Evolutionary conservation across 1,140 invertebrate genomes (phyloP).

Genomic region (Plutomurus gul): DNA sequence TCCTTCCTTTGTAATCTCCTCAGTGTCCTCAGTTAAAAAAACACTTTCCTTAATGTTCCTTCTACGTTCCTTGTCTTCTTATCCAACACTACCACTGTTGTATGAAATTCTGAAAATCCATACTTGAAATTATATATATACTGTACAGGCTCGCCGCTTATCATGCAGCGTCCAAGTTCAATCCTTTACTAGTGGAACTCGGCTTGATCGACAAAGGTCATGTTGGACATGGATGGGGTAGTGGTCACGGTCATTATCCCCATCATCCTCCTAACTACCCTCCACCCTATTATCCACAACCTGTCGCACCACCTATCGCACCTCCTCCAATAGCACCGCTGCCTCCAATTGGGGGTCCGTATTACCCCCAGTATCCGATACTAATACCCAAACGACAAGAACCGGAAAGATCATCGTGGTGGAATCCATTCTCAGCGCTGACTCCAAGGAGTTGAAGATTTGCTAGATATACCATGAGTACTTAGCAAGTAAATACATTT

Average conservation of each 20-base stretch:
- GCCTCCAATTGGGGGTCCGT: neutral
- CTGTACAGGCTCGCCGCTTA: conserved; percentile 39
- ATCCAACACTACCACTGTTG: too few relatives aligned
- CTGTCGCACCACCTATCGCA: neutral
- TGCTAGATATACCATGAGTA: neutral
- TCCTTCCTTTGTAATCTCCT: too few relatives aligned
- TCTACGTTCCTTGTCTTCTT: too few relatives aligned
- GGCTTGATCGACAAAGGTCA: conserved; percentile 22
- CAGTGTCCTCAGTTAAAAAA: too few relatives aligned
- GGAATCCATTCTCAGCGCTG: conserved; percentile 37
- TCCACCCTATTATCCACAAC: neutral
- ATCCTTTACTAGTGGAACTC: conserved; percentile 37
- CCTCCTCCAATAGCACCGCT: neutral
- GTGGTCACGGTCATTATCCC: neutral
- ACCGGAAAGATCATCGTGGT: conserved; percentile 3
- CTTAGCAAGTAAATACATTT: too few relatives aligned
- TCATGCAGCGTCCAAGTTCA: neutral
- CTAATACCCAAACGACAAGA: neutral
- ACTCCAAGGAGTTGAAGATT: conserved; percentile 12
- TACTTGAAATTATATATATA: too few relatives aligned
- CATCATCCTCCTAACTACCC: neutral
- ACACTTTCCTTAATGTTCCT: too few relatives aligned
- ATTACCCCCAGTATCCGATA: neutral
- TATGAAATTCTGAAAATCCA: too few relatives aligned
- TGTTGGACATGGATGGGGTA: neutral